Evolutionary conservation across 2,797 vertebrate species (phyloP), one percentile per base, ranked within the genome.

Genomic region (Channallabes apus): DNA sequence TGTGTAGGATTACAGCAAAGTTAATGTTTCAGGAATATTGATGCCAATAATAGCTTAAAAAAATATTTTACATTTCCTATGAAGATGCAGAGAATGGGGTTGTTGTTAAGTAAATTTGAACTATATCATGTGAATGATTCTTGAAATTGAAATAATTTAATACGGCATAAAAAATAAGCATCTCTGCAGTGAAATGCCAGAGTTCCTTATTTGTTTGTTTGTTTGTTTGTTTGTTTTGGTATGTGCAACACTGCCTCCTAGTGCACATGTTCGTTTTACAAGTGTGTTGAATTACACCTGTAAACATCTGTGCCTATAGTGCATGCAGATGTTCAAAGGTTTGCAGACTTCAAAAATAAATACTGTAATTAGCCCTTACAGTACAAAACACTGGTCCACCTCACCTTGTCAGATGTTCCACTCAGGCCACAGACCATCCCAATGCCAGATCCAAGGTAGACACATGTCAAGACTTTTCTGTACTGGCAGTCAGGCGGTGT

Each of bases 241-340:
- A 32, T 54, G 41, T 29, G n/a, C 24, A 80, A 80, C 61, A 80
- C 38, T 80, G 78, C 61, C 61, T 80, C 78, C 61, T 64, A 65
- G 78, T 80, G 78, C 38, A 80, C 22, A 64, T 80, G 38, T 27
- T 80, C 4, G 18, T 35, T 62, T 8, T 79, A 61, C 18, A 79
- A 41, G 22, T 58, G 51, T 12, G 8, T 32, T 56, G 20, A 18
- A 18, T 56, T 56, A 17, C 24, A 29, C n/a, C n/a, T 29, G n/a
- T 75, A 75, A 75, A 56, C n/a, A 29, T 75, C 72, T 56, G 14
- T 75, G 72, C n/a, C n/a, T 56, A 56, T 1, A 58, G 4, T 20
- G 54, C 27, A 15, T 58, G 18, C 9, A 56, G 17, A 76, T 20
- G 18, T 76, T 58, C 7, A 58, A 18, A 58, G 54, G 35, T 32